These are phyloP conservation scores for Spermophilus dauricus DNA, from an alignment of 2,113 vertebrate species.

Conservation along the genomic window DNA sequence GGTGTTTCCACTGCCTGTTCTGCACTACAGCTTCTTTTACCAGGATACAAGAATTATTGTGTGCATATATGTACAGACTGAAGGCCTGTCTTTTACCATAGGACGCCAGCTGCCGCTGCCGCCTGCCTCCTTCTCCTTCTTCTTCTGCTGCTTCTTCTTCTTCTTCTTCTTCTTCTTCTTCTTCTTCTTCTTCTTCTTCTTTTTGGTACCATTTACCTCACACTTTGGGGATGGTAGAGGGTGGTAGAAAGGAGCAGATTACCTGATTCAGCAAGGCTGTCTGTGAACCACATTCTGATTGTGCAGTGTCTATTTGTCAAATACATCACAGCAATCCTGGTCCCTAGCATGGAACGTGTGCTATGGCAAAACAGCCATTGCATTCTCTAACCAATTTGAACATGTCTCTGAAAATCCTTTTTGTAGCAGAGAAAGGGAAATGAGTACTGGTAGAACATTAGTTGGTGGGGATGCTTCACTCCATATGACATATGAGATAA, in stretches of 20 bases:
- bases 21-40: neutral
- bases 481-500: neutral
- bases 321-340: neutral
- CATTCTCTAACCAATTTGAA: conserved; percentile 8
- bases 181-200: no score
- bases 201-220: neutral
- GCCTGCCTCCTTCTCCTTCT: no score
- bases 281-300: neutral
- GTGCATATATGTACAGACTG: neutral
- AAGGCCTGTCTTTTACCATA: neutral
- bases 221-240: neutral
- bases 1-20: neutral
- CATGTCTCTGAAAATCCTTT: conserved; percentile 34
- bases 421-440: neutral
- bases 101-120: neutral
- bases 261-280: neutral
- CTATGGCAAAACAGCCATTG: neutral
- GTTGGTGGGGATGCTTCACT: neutral
- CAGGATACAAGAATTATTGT: neutral
- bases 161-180: no score
- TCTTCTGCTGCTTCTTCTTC: no score
- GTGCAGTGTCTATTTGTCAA: conserved; percentile 16
- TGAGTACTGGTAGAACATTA: neutral
- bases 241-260: neutral
- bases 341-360: neutral